phyloP scores from a whole-genome alignment of 2,888 invertebrate genomes.

The Lypha dubia region DNA sequence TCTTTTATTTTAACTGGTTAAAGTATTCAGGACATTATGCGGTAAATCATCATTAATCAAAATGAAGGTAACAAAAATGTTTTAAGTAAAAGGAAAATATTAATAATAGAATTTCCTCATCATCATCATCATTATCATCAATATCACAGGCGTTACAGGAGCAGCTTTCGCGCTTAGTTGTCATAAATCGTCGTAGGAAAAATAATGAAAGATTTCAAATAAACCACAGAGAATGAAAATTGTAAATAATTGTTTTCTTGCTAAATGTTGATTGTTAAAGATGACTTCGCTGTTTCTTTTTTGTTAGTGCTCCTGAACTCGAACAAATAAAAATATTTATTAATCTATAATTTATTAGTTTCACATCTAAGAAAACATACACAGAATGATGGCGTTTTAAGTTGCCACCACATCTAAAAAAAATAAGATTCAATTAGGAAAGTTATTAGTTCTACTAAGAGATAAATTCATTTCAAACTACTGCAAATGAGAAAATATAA shows the following conservation, averaged over 20 bases:
- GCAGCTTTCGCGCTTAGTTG: background rate
- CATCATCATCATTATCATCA: conserved; percentile 13
- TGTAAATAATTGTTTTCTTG: background rate
- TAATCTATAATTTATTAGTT: conserved; percentile 14
- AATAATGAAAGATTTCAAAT: background rate
- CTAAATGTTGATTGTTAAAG: conserved; percentile 6
- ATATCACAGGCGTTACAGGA: background rate
- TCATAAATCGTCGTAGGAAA: no score
- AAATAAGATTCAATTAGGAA: no score
- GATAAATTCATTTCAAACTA: no score
- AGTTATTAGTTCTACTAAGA: no score
- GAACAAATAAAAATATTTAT: background rate
- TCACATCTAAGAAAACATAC: background rate
- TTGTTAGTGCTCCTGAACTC: background rate
- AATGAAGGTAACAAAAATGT: conserved; percentile 28
- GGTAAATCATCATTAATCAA: conserved; percentile 64
- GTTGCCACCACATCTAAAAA: no score
- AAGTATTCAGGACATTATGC: conserved; percentile 27
- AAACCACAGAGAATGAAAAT: background rate
- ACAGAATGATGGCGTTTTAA: background rate
- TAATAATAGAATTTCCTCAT: conserved; percentile 16
- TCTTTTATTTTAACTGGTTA: conserved; percentile 7
- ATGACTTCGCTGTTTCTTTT: background rate
- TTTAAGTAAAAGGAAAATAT: background rate
- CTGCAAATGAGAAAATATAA: no score